phyloP scores from a whole-genome alignment of 2,797 vertebrate genomes.

The Loriculus beryllinus region DNA sequence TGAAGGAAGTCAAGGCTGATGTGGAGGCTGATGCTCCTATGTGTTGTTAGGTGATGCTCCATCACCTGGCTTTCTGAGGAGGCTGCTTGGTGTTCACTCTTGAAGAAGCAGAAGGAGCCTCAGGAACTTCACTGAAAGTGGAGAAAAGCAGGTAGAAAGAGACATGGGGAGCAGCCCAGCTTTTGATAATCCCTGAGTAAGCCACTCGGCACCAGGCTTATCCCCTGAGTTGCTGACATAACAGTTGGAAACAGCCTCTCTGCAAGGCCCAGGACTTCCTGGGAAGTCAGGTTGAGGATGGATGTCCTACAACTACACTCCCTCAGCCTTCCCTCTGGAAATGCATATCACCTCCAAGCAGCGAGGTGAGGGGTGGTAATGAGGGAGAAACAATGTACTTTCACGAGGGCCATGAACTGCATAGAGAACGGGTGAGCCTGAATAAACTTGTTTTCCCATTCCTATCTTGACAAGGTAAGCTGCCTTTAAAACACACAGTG shows the following conservation, averaged over 20 bases:
- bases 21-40: background rate
- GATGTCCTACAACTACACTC: background rate
- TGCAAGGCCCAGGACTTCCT: background rate
- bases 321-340: background rate
- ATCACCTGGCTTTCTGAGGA: fast-evolving
- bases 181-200: constrained; percentile 23
- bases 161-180: background rate
- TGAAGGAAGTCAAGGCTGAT: background rate
- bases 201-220: constrained; percentile 8
- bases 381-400: background rate
- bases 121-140: background rate
- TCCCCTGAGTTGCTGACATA: background rate
- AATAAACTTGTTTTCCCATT: background rate
- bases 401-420: background rate
- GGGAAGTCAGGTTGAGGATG: background rate
- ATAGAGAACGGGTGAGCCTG: background rate
- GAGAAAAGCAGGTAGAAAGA: background rate
- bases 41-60: fast-evolving
- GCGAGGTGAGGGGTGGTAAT: fast-evolving
- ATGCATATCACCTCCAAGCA: background rate
- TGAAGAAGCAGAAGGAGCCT: background rate
- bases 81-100: background rate
- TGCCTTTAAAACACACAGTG: background rate
- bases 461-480: background rate
- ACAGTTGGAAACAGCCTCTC: background rate